phyloP scores from a whole-genome alignment of 2,113 vertebrate genomes.

The Myotis brandtii region DNA sequence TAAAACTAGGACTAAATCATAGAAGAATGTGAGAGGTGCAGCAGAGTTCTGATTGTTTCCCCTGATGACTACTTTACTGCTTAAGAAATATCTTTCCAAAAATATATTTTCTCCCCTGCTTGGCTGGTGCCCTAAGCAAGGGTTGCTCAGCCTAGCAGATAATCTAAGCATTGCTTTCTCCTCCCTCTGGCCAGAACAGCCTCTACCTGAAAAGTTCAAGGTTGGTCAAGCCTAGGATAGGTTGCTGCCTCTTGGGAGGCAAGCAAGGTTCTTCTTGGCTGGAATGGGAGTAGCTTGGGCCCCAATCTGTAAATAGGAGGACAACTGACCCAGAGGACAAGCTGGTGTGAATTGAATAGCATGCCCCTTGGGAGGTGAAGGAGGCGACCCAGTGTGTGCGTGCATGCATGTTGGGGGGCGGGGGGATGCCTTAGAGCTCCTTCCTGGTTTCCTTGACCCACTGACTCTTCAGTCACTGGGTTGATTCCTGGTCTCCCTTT shows the following conservation, averaged over 20 bases:
- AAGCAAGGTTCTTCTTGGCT: background rate
- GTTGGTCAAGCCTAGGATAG: background rate
- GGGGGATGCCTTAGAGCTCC: background rate
- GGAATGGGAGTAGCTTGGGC: background rate
- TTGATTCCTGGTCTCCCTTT: background rate
- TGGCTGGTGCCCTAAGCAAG: background rate
- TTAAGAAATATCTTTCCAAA: background rate
- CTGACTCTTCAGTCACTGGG: background rate
- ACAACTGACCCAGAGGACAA: background rate
- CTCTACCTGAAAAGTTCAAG: background rate
- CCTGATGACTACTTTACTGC: background rate
- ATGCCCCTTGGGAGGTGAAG: background rate
- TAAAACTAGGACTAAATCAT: background rate
- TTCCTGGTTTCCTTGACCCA: background rate
- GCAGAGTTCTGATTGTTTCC: background rate
- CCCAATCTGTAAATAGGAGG: background rate
- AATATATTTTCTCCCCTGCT: background rate
- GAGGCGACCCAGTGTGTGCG: too few species aligned
- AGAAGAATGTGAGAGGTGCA: background rate
- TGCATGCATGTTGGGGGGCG: too few species aligned
- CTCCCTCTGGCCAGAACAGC: background rate
- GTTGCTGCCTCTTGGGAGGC: background rate
- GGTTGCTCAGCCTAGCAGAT: background rate
- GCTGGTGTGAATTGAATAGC: background rate
- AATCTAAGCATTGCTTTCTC: background rate